Evolutionary conservation across 2,797 vertebrate species (phyloP).

Genomic region (Moxostoma hubbsi): DNA sequence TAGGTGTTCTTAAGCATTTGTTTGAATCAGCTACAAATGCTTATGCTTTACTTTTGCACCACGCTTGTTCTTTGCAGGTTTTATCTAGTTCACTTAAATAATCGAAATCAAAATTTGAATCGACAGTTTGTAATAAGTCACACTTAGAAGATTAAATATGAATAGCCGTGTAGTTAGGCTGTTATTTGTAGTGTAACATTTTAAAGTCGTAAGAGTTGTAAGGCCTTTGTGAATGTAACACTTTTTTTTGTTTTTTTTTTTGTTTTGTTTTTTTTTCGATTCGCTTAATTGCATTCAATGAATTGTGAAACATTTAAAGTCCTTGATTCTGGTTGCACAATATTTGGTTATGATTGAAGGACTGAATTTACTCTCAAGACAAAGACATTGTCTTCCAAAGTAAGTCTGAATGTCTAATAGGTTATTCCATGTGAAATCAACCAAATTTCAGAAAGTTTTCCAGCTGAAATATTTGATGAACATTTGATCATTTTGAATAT

Average conservation of each 20-base stretch:
- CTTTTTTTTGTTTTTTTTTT: too few relatives aligned
- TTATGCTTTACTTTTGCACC: not conserved
- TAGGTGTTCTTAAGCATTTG: not conserved
- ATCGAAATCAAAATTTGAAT: not conserved
- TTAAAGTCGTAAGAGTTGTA: not conserved
- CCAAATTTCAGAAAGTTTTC: too few relatives aligned
- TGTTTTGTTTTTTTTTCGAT: too few relatives aligned
- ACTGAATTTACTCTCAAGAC: not conserved
- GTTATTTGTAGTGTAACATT: slow-evolving; percentile 8
- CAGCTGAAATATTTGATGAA: too few relatives aligned
- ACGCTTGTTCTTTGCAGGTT: not conserved
- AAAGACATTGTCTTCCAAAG: too few relatives aligned
- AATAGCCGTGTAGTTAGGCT: not conserved
- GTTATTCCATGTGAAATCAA: too few relatives aligned
- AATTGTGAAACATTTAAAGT: not conserved
- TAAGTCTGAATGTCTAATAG: too few relatives aligned
- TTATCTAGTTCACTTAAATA: not conserved
- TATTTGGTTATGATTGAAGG: not conserved
- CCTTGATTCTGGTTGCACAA: not conserved
- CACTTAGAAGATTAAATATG: not conserved
- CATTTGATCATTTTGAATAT: too few relatives aligned
- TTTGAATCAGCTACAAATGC: slow-evolving; percentile 1
- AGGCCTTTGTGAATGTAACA: too few relatives aligned
- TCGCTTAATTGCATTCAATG: too few relatives aligned
- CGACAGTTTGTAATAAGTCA: slow-evolving; percentile 1